Conservation (phyloP, 1,140 invertebrate genomes). For the Rhopalosiphum maidis region DNA sequence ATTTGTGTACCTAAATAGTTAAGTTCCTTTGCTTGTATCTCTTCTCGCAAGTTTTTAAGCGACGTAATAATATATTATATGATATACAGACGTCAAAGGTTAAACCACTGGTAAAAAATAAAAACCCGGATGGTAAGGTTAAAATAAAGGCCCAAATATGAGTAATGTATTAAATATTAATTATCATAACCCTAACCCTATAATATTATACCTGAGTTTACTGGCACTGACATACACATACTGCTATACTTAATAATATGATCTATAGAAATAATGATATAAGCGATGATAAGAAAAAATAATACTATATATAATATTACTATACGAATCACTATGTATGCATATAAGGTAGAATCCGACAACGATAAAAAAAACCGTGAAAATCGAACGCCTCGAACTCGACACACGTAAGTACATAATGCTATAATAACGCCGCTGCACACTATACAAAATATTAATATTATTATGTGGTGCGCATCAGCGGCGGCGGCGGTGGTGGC, state of each 20-base stretch:
- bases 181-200: too few species aligned
- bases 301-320: background rate
- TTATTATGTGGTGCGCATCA: background rate
- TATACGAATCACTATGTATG: background rate
- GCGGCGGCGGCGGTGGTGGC: background rate
- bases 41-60: background rate
- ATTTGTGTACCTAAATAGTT: too few species aligned
- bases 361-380: background rate
- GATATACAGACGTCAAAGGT: too few species aligned
- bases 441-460: background rate
- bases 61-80: too few species aligned
- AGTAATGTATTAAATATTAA: background rate
- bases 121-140: background rate
- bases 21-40: background rate
- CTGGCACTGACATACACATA: too few species aligned
- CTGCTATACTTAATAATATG: background rate
- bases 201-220: too few species aligned
- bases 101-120: background rate
- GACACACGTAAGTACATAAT: background rate
- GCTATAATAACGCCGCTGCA: background rate
- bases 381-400: background rate
- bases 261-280: background rate
- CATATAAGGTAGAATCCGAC: background rate
- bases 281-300: too few species aligned
- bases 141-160: background rate